Conservation (phyloP, 2,888 invertebrate species). For the Aelia acuminata region DNA sequence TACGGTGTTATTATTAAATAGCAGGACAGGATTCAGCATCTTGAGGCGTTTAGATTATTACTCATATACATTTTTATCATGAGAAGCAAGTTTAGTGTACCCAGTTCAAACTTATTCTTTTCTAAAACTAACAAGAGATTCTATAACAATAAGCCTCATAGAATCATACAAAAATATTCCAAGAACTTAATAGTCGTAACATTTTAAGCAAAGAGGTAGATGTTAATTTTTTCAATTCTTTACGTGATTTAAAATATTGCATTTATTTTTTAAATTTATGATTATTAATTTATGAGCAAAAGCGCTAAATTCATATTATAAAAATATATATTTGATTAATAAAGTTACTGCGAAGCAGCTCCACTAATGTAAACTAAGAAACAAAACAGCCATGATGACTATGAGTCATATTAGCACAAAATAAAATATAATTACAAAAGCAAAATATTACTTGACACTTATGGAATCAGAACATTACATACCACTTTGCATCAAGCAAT, state of each 20-base stretch:
- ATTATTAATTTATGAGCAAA: neutral
- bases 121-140: slow-evolving; percentile 15
- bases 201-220: slow-evolving; percentile 31
- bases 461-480: neutral
- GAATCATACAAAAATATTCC: neutral
- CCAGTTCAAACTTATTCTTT: slow-evolving; percentile 32
- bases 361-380: neutral
- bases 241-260: slow-evolving; percentile 13
- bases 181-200: neutral
- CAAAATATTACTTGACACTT: neutral
- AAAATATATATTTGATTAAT: neutral
- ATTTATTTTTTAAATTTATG: neutral
- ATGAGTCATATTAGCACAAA: neutral
- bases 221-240: neutral
- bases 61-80: neutral
- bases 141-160: slow-evolving; percentile 13
- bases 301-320: neutral
- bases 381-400: neutral
- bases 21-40: neutral
- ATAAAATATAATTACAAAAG: no score
- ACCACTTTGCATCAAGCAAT: neutral
- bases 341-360: neutral
- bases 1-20: neutral
- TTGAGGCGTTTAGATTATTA: neutral
- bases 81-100: neutral